These are phyloP conservation scores for Ctenodactylus gundi DNA, from an alignment of 2,113 vertebrate species.

Conservation along the genomic window DNA sequence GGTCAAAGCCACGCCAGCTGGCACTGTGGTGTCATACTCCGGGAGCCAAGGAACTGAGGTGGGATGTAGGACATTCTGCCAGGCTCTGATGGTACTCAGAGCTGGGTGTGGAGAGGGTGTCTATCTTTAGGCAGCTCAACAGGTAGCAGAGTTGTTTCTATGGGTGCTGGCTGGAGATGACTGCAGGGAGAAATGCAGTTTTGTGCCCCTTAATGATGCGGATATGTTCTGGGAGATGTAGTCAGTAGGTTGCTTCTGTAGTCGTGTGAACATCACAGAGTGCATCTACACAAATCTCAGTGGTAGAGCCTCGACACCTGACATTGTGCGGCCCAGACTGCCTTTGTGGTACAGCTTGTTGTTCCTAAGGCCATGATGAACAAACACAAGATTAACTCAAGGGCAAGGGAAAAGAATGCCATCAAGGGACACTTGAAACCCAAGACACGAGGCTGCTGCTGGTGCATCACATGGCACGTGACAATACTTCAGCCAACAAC, in stretches of 20 bases:
- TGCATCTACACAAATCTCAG: neutral
- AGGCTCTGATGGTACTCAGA: fast-evolving
- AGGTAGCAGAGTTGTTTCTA: neutral
- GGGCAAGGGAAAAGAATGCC: neutral
- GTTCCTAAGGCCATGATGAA: neutral
- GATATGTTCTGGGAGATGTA: neutral
- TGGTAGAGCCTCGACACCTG: too few species aligned
- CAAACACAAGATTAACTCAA: neutral
- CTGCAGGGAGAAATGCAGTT: neutral
- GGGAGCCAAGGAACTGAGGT: neutral
- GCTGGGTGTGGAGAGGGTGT: neutral
- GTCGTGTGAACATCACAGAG: neutral
- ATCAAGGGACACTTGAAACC: neutral
- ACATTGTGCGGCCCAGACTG: neutral
- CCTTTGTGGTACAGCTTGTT: too few species aligned
- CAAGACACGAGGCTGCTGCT: neutral
- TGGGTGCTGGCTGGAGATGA: neutral
- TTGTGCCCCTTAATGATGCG: neutral
- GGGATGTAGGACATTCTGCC: neutral
- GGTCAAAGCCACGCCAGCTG: neutral
- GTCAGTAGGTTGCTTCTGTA: neutral
- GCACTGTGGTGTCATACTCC: neutral
- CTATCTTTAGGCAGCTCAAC: neutral
- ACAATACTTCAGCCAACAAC: neutral
- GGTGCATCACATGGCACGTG: too few species aligned